phyloP scores from a whole-genome alignment of 37 sponge, comb jelly and placozoan genomes.

The Halichondria panicea region DNA sequence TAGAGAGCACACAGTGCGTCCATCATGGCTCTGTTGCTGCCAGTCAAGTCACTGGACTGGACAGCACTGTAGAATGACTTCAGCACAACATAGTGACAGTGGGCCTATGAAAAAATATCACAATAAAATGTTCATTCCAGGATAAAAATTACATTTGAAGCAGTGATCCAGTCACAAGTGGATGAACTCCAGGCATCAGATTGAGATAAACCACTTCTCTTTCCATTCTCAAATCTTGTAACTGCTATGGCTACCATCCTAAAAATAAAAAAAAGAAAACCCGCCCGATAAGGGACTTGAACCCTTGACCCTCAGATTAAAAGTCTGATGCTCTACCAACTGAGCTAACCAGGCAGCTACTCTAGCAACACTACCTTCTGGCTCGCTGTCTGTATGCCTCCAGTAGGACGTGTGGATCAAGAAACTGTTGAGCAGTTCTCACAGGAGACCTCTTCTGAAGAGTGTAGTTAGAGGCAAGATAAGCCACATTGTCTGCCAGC shows the following conservation, averaged over 20 bases:
- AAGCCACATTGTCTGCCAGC: conserved; percentile 58
- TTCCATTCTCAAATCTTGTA: too few species aligned
- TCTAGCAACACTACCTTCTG: conserved; percentile 26
- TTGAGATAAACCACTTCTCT: conserved; percentile 45
- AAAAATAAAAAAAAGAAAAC: neutral
- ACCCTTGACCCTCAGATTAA: neutral
- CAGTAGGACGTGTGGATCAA: conserved; percentile 65
- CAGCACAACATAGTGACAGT: conserved; percentile 73
- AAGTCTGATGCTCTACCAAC: neutral
- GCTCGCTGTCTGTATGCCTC: conserved; percentile 77
- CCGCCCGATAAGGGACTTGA: neutral
- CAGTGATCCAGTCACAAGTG: conserved; percentile 59
- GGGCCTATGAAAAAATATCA: conserved; percentile 64
- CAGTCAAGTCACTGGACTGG: conserved; percentile 28
- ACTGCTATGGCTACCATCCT: conserved; percentile 60
- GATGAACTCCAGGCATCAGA: conserved; percentile 63
- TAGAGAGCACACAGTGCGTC: conserved; percentile 61
- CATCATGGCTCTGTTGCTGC: conserved; percentile 37
- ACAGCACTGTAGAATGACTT: conserved; percentile 64
- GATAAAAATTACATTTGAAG: conserved; percentile 31
- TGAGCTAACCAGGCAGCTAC: neutral
- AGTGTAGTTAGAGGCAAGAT: conserved; percentile 60
- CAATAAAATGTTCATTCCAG: neutral
- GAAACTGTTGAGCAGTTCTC: conserved; percentile 39
- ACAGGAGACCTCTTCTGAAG: conserved; percentile 34